Base-by-base conservation (phyloP, 2,888 invertebrate genomes). In the Lasioglossum lativentre region DNA sequence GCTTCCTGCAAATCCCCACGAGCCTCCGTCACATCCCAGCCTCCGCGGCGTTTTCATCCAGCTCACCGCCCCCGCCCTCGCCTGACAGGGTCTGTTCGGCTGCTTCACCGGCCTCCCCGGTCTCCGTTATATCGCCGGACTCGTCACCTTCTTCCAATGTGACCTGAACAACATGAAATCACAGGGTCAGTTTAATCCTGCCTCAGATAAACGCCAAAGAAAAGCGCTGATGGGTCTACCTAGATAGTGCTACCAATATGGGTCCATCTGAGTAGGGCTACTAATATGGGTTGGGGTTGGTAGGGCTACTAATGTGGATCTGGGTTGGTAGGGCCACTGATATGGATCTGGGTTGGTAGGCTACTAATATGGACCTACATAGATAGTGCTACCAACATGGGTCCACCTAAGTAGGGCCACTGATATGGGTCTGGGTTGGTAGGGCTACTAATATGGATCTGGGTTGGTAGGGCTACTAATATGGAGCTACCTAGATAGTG, bases 1-100 rank as follows among this genome's bases (percentile, higher is more conserved):
- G 97, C 97, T 98, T 98, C 96, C 97, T 97, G 96, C 97, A 98
- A 96, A 98, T 97, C 96, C 98, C 97, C 96, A 97, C 96, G 96
- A 98, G 97, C 97, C 98, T 98, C 98, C 98, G 98, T 98, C 98
- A 98, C 97, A 98, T 98, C 95, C 98, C 98, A 96, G 96, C 94
- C 73, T 95, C 95, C 30, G 94, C 93, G 66, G 93, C 92, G 74
- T 91, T 93, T n/a, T 94, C 95, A 73, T 95, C 95, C 72, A 91
- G 90, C 86, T 94, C 94, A 92, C 95, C 96, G 95, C 95, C 96
- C 92, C 95, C 96, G 94, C 96, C 96, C 93, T 95, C 96, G 94
- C 95, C 95, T 93, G 88, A 45, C 12, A 89, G 47, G 14, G 86
- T 89, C 4, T 86, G 93, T 75, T 95, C 95, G 79, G 94, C 93